Evolutionary conservation across 2,888 invertebrate species (phyloP), one percentile per base, ranked within the genome.

Genomic region (Psylliodes chrysocephalus): DNA sequence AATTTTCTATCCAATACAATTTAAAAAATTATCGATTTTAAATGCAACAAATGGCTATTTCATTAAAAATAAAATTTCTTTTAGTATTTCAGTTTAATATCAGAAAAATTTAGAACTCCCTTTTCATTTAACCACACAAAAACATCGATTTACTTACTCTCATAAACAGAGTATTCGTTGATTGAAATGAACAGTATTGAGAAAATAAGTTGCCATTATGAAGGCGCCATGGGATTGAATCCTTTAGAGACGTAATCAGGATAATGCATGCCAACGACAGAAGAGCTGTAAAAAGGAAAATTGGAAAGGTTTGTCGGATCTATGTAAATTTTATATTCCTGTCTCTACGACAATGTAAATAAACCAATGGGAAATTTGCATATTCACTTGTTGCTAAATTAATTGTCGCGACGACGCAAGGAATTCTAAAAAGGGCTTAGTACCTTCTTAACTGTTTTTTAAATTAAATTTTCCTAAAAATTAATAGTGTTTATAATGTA

Each of bases 231-330:
- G 52, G 63, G 63, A 57, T 63, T 59, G 49, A 59, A 51, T 56
- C 57, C 63, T 63, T 63, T 57, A 63, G 63, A 63, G 64, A 66
- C 60, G 68, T 71, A 75, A 75, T 75, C 74, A 72, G 68, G 71
- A 72, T 75, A 75, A 75, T 75, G 75, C 74, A 71, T 67, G 64
- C 65, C 64, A 63, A 54, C 53, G 56, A 61, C 47, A 61, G 64
- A 68, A 61, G 63, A 67, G 65, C 63, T 64, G 65, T 71, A 71
- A 71, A 71, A 71, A 52, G 68, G 64, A 67, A 73, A 75, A 76
- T 75, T 75, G 75, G 66, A 76, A 70, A 74, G 75, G 73, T 75
- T 76, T 76, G 70, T 74, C 71, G 66, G 63, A 71, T 75, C 67
- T 73, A 75, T 76, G 75, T 67, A 73, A 73, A 76, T 75, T 69